phyloP scores from a whole-genome alignment of 1,140 invertebrate genomes.

The Hycleus cichorii region DNA sequence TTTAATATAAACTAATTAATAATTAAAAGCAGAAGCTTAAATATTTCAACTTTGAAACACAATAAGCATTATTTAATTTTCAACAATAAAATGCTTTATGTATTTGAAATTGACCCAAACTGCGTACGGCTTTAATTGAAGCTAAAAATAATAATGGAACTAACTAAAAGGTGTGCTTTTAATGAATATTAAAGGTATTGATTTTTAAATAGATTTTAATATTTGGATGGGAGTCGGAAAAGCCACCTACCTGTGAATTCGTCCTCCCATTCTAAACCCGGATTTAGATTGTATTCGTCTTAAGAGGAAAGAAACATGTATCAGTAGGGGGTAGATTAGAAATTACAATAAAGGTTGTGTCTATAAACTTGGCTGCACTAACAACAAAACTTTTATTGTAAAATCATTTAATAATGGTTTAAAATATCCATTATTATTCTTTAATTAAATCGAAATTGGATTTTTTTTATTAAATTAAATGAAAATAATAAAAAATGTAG shows the following conservation, averaged over 20 bases:
- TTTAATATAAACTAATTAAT: too few species aligned
- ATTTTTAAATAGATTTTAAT: not conserved
- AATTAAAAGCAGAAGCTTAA: too few species aligned
- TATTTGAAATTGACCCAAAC: too few species aligned
- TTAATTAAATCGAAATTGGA: not conserved
- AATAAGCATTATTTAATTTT: too few species aligned
- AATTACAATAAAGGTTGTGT: constrained; percentile 16
- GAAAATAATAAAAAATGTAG: not conserved
- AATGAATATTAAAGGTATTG: too few species aligned
- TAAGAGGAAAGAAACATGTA: constrained; percentile 60
- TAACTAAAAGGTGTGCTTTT: too few species aligned
- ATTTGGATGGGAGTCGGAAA: constrained; percentile 26
- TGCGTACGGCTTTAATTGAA: too few species aligned
- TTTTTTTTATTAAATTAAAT: not conserved
- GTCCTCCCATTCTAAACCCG: constrained; percentile 99
- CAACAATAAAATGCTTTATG: too few species aligned
- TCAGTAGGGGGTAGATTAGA: constrained; percentile 45
- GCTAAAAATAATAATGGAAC: too few species aligned
- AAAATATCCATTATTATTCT: constrained; percentile 5
- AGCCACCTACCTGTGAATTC: constrained; percentile 96
- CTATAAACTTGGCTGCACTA: constrained; percentile 13
- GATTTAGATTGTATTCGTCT: constrained; percentile 98
- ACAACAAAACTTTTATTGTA: constrained; percentile 13
- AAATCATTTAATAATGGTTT: not conserved
- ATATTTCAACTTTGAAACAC: too few species aligned